A percentile compares a stretch with the other conserved stretches of the same genome.
phyloP scores from a whole-genome alignment of 2,113 vertebrate species.

The Callithrix jacchus region DNA sequence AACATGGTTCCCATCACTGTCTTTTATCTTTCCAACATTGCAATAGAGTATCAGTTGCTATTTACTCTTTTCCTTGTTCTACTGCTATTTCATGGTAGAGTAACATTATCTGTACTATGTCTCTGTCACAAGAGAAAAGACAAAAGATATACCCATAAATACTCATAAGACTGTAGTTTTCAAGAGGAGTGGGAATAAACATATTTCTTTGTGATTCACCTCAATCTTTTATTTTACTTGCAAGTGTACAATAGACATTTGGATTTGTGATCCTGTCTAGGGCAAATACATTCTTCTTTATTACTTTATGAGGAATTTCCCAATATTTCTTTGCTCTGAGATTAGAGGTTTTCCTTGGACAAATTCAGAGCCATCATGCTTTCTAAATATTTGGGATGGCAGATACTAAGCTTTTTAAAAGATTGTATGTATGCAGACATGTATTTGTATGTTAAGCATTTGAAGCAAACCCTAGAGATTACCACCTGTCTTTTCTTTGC shows the following conservation, averaged over 20 bases:
- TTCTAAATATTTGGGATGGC: not conserved
- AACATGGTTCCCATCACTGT: not conserved
- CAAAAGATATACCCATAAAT: not conserved
- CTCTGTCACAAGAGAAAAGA: not conserved
- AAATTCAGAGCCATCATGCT: not conserved
- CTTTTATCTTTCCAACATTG: not conserved
- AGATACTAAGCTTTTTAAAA: not conserved
- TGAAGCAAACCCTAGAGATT: not conserved
- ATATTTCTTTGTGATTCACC: not conserved
- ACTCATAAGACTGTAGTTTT: not conserved
- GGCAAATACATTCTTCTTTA: not conserved
- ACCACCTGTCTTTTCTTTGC: not conserved
- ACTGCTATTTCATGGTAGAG: not conserved
- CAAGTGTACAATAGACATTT: not conserved
- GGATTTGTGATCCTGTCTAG: not conserved
- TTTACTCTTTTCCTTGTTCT: not conserved
- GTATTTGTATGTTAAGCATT: not conserved
- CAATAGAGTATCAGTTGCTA: not conserved
- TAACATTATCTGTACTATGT: not conserved
- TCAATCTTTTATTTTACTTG: not conserved
- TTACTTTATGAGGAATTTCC: not conserved
- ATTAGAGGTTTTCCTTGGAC: not conserved
- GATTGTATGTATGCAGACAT: not conserved
- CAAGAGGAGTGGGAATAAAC: not conserved
- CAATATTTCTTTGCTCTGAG: not conserved